These are phyloP conservation scores for Enteromius viviparus DNA, from an alignment of 2,797 vertebrate genomes.

Conservation along the genomic window DNA sequence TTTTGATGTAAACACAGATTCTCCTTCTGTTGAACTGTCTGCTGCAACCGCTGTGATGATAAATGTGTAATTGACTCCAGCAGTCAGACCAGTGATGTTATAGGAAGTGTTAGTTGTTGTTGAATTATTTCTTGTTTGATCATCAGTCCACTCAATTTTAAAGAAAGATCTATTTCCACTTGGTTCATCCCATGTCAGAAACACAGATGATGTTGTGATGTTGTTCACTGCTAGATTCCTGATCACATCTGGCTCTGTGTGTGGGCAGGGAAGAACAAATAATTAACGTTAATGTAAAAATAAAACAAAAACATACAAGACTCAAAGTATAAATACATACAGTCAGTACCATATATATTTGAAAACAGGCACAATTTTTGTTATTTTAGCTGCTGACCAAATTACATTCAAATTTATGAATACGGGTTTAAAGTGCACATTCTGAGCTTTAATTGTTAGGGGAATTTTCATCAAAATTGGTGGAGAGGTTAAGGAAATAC, in stretches of 20 bases:
- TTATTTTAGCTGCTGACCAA: no score
- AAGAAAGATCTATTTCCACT: slow-evolving; percentile 29
- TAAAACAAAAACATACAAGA: no score
- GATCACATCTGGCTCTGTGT: slow-evolving; percentile 51
- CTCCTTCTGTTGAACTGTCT: slow-evolving; percentile 25
- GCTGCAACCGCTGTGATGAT: slow-evolving; percentile 20
- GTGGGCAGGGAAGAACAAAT: no score
- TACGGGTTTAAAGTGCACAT: no score
- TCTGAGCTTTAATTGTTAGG: no score
- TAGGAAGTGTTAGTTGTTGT: neutral
- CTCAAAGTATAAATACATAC: no score
- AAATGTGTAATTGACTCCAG: slow-evolving; percentile 31
- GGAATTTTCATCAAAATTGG: no score
- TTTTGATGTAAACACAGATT: neutral
- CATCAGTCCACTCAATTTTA: neutral
- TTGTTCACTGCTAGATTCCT: slow-evolving; percentile 1
- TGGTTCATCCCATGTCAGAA: slow-evolving; percentile 49
- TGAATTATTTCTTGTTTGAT: neutral
- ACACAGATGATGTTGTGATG: slow-evolving; percentile 50
- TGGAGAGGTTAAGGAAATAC: no score
- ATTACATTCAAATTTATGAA: no score
- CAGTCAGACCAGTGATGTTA: slow-evolving; percentile 34
- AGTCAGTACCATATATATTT: no score
- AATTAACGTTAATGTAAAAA: no score
- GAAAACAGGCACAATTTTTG: no score